phyloP scores from a whole-genome alignment of 2,797 vertebrate species.

The Taeniopygia guttata region DNA sequence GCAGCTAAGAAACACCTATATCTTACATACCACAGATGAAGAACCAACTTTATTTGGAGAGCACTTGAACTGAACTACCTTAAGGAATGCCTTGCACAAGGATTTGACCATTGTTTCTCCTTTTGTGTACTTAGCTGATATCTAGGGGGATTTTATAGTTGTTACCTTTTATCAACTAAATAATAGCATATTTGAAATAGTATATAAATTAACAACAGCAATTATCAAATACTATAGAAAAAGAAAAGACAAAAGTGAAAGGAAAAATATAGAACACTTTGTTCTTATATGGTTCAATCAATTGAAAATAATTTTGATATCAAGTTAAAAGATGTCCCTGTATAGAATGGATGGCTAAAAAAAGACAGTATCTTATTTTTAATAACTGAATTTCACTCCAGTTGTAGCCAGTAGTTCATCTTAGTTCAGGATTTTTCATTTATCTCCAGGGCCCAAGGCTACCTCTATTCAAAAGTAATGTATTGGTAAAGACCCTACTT shows the following conservation, averaged over 20 bases:
- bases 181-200: not conserved
- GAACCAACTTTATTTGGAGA: not conserved
- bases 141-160: not conserved
- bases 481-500: not conserved
- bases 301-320: not conserved
- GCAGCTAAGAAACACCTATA: not conserved
- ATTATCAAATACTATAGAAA: not conserved
- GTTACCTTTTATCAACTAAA: not conserved
- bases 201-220: not conserved
- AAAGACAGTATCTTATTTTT: not conserved
- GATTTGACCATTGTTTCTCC: not conserved
- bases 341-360: not conserved
- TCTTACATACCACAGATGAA: not conserved
- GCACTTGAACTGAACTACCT: not conserved
- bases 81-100: not conserved
- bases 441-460: not conserved
- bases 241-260: not conserved
- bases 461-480: not conserved
- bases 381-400: not conserved
- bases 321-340: not conserved
- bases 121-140: not conserved
- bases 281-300: not conserved
- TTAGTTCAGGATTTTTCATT: not conserved
- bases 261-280: not conserved
- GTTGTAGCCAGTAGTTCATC: not conserved